Evolutionary conservation across 2,113 vertebrate genomes (phyloP), one percentile per base, ranked within the genome.

Genomic region (Microcebus lehilahytsara): DNA sequence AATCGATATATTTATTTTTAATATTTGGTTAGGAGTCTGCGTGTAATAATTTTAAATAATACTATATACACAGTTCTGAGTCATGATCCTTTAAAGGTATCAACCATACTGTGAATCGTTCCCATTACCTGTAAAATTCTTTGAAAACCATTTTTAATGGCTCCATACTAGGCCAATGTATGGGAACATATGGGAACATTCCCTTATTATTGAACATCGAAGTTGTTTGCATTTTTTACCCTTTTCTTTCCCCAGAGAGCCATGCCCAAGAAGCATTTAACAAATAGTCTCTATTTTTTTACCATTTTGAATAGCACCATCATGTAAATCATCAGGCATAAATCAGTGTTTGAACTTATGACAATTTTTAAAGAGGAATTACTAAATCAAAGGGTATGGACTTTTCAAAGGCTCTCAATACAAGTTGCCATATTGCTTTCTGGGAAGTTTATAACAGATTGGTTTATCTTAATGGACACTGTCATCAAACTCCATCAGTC

Each of bases 391-490:
- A 95, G 69, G 60, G 37, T 42, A 32, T 66, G 56, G 32, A 69
- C 30, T 67, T 83, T 83, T 87, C 30, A 97, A 97, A 91, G 96
- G 79, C 42, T 72, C 20, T 69, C 51, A 66, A 64, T 81, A 85
- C 66, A 91, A 96, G 49, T 7, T n/a, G 6, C 51, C 62, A 4
- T 74, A 64, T 13, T 94, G 58, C 58, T 96, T 96, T 90, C 86
- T 96, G 87, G 80, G 96, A 86, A 95, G 62, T 89, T 64, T 93
- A 40, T 77, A 62, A 74, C 23, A 92, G 62, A 22, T 64, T 13
- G 9, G 46, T 11, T 83, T 78, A 95, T 86, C n/a, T 86, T 91
- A 89, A 80, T 37, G 51, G 60, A 71, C 66, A 42, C 3, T 66
- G 17, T 46, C 72, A 42, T 49, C 25, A 58, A 58, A 80, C 40